These are phyloP conservation scores for Anagyrus pseudococci DNA, from an alignment of 2,888 invertebrate genomes.

Conservation along the genomic window DNA sequence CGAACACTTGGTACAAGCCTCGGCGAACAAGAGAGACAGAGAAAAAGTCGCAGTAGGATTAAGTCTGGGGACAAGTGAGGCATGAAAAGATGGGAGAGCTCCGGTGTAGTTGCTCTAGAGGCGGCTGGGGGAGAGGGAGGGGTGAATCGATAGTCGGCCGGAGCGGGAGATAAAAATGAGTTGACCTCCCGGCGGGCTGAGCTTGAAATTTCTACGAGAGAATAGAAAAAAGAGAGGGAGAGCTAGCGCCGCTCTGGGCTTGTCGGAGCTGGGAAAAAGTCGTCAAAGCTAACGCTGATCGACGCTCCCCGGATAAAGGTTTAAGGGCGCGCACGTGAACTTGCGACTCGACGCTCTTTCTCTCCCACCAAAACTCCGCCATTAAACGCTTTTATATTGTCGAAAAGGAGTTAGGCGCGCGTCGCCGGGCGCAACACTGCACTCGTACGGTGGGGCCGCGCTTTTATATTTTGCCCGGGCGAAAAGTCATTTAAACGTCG, in stretches of 20 bases:
- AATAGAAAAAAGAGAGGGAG: constrained; percentile 6
- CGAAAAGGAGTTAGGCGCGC: background rate
- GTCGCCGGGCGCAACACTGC: background rate
- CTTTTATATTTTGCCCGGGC: too few relatives aligned
- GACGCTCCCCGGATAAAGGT: constrained; percentile 13
- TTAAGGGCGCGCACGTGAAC: constrained; percentile 14
- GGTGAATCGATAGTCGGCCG: background rate
- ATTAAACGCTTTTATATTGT: constrained; percentile 29
- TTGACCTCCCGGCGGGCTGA: too few relatives aligned
- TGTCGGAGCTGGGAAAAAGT: background rate
- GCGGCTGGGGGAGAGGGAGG: constrained; percentile 1
- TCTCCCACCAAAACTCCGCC: too few relatives aligned
- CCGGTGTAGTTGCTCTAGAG: too few relatives aligned
- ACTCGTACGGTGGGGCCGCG: too few relatives aligned
- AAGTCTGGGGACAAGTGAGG: constrained; percentile 27
- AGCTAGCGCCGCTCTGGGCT: background rate
- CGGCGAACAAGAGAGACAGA: too few relatives aligned
- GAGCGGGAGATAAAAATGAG: background rate
- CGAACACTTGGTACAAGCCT: too few relatives aligned
- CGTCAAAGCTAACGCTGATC: background rate
- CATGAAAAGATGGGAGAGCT: constrained; percentile 12
- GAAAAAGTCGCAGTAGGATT: constrained; percentile 18
- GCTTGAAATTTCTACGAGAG: background rate
- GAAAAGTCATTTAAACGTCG: background rate
- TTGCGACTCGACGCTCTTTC: too few relatives aligned